These are phyloP conservation scores for Nyctalus aviator DNA, from an alignment of 2,797 vertebrate species.

Conservation along the genomic window DNA sequence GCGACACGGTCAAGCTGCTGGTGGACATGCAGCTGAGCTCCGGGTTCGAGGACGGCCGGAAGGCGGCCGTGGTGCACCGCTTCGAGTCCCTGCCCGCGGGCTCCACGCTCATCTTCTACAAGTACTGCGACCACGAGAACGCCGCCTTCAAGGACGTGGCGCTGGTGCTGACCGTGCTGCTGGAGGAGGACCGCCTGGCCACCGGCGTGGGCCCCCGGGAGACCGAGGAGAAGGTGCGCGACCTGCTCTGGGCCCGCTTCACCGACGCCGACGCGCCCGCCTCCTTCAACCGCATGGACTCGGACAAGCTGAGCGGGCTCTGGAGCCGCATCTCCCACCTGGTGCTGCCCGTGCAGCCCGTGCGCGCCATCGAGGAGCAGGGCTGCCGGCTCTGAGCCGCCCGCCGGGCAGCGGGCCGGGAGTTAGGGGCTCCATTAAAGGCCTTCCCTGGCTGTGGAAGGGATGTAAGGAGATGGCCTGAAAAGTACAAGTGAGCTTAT, in stretches of 20 bases:
- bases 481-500: not conserved
- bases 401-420: not conserved
- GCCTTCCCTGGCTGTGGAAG: not conserved
- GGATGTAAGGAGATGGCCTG: not conserved
- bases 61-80: conserved; percentile 91
- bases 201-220: conserved; percentile 78
- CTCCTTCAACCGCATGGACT: conserved; percentile 90
- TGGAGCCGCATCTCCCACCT: conserved; percentile 98
- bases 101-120: conserved; percentile 97
- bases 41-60: conserved; percentile 89
- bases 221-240: conserved; percentile 93
- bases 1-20: conserved; percentile 90
- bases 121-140: conserved; percentile 96
- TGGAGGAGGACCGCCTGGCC: conserved; percentile 89
- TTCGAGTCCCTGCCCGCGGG: conserved; percentile 93
- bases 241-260: conserved; percentile 91
- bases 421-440: accelerated
- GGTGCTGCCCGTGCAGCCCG: conserved; percentile 91
- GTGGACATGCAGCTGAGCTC: conserved; percentile 90
- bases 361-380: conserved; percentile 86
- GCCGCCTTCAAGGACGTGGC: conserved; percentile 93
- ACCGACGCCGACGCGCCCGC: conserved; percentile 73
- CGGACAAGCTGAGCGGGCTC: conserved; percentile 93
- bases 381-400: conserved; percentile 85
- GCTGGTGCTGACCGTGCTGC: conserved; percentile 93